Base-by-base conservation (phyloP, 2,113 vertebrate species). In the Globicephala melas region DNA sequence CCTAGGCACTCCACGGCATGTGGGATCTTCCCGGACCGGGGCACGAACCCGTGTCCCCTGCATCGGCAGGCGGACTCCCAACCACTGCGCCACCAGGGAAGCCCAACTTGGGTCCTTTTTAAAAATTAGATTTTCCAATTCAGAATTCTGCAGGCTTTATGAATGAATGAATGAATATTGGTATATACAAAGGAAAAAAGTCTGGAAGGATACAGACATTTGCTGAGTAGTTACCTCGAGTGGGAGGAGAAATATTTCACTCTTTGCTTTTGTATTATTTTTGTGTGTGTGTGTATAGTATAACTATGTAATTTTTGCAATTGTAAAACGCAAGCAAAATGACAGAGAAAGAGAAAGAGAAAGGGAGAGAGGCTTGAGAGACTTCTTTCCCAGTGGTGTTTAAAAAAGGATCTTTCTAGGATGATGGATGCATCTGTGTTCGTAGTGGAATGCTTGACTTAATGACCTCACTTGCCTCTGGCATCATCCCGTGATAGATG, bases 351-450 rank as follows among this genome's bases (percentile, higher is more conserved):
- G 25, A 18, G 12, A 53, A 17, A 79, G 9, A 70, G 17, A 25
- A 28, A 44, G 36, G 28, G 17, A 80, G 18, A 79, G 1, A 62
- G 50, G 28, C 47, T 88, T 67, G 12, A 82, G 41, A 65, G 26
- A 63, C 36, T 65, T 47, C 36, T 74, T 80, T 20, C 84, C 68
- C 55, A 92, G 23, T 82, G 67, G 79, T 95, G 70, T 90, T 97
- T 95, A 94, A 97, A 84, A 96, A 97, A 97, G 20, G 94, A 93
- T 92, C 55, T 96, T 95, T 94, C 82, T 89, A 77, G 83, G 47
- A 94, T 97, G 96, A 97, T 95, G 95, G 94, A 97, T 97, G 79
- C 26, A 88, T 92, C 84, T 96, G 95, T 96, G 81, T 95, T 97
- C 77, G 47, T 62, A 96, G 71, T 76, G 53, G 74, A 82, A 93